Percentiles rank a stretch among this genome's conserved stretches.
Evolutionary conservation across 2,888 invertebrate genomes (phyloP).

Genomic region (Pantelozetes paolii): DNA sequence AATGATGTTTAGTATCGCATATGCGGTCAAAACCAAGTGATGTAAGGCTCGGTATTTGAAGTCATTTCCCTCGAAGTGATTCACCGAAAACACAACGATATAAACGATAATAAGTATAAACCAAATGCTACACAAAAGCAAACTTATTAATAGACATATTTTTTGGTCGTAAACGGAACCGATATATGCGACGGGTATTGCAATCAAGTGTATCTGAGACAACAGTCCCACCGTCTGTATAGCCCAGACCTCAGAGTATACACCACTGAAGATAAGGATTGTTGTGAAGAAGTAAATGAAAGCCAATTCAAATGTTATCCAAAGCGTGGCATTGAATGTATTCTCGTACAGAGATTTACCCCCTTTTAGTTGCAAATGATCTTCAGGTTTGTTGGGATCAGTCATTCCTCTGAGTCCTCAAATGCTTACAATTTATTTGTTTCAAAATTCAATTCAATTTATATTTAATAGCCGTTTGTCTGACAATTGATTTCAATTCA

Average conservation of each 20-base stretch:
- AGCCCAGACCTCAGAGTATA: background rate
- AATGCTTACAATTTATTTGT: too few species aligned
- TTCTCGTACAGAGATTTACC: background rate
- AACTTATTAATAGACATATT: background rate
- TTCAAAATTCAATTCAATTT: too few species aligned
- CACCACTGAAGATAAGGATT: background rate
- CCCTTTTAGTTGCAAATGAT: too few species aligned
- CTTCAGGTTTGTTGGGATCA: too few species aligned
- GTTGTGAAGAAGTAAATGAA: background rate
- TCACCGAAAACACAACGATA: background rate
- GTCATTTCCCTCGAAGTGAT: background rate
- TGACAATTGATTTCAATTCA: too few species aligned
- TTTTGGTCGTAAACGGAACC: background rate
- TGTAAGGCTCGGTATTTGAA: constrained; percentile 1
- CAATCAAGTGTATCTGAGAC: background rate
- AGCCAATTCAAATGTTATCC: background rate
- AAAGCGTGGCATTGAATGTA: constrained; percentile 47
- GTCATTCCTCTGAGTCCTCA: too few species aligned
- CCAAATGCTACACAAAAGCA: background rate
- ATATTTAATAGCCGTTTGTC: too few species aligned
- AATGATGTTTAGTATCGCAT: background rate
- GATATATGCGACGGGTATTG: background rate
- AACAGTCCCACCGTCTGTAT: constrained; percentile 6
- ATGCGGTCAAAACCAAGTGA: background rate
- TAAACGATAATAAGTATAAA: constrained; percentile 11